phyloP scores from a whole-genome alignment of 1,140 invertebrate genomes.

The Drosophila bocki region DNA sequence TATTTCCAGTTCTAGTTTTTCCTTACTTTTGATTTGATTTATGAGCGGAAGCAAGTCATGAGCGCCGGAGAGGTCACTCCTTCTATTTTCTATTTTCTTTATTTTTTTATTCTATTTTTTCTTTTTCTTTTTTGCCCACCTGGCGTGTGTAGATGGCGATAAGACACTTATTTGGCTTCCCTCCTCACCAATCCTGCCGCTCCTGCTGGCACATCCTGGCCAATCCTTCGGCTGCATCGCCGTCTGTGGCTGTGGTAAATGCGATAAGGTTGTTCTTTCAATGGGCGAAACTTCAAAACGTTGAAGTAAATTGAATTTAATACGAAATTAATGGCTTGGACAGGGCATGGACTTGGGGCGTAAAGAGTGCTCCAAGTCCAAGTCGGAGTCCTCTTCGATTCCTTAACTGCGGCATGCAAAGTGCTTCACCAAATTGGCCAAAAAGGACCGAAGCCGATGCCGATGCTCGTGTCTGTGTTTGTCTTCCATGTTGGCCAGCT shows the following conservation, averaged over 20 bases:
- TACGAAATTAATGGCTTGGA: conserved; percentile 42
- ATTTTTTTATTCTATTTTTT: not conserved
- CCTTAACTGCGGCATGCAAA: conserved; percentile 28
- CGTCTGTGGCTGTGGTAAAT: conserved; percentile 34
- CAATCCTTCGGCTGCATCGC: conserved; percentile 27
- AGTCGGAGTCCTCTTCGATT: not conserved
- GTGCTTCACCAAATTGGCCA: conserved; percentile 34
- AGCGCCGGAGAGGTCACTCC: conserved; percentile 26
- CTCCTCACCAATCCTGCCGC: not conserved
- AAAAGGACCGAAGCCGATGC: conserved; percentile 2
- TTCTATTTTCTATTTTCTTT: not conserved
- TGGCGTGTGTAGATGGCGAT: conserved; percentile 61
- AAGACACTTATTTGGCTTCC: conserved; percentile 52
- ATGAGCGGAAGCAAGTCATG: conserved; percentile 27
- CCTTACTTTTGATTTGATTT: conserved; percentile 45
- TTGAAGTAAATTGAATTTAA: conserved; percentile 46
- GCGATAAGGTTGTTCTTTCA: conserved; percentile 34
- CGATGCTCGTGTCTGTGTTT: conserved; percentile 13
- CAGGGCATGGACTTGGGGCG: not conserved
- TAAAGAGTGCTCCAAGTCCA: conserved; percentile 5
- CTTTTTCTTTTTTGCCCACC: conserved; percentile 21
- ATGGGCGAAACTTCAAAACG: conserved; percentile 39
- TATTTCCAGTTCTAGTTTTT: conserved; percentile 30
- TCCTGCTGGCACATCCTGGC: conserved; percentile 11
- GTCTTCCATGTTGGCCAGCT: conserved; percentile 11